phyloP scores from a whole-genome alignment of 2,113 vertebrate species.

The Himantopus leucocephalus region DNA sequence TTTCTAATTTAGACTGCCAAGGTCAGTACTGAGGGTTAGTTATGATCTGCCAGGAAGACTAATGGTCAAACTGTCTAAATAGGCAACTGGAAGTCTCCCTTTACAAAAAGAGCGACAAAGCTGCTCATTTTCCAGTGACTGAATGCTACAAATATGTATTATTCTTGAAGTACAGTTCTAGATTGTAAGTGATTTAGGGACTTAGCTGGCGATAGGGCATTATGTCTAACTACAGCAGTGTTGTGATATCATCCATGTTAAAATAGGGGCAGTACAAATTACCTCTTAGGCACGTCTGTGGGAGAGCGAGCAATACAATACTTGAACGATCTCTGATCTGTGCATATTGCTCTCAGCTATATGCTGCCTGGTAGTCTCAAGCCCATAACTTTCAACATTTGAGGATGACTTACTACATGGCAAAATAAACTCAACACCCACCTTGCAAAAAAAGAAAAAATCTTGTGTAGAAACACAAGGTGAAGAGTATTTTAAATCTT shows the following conservation, averaged over 20 bases:
- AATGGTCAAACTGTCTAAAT: background rate
- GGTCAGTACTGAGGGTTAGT: background rate
- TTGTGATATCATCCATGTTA: background rate
- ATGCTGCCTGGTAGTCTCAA: background rate
- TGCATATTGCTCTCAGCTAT: background rate
- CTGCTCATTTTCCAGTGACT: background rate
- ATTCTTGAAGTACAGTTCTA: background rate
- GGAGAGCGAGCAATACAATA: background rate
- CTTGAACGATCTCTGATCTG: background rate
- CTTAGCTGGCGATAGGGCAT: background rate
- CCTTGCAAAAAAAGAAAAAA: rapidly evolving
- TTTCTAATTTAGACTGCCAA: background rate
- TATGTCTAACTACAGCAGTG: rapidly evolving
- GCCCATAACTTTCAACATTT: background rate
- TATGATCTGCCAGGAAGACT: background rate
- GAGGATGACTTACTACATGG: background rate
- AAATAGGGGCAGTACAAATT: background rate
- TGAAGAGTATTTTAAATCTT: background rate
- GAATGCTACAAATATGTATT: background rate
- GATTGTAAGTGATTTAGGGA: background rate
- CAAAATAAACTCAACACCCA: background rate
- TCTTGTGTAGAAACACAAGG: background rate
- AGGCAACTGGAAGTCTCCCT: background rate
- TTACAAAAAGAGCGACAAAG: background rate
- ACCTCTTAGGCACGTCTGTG: background rate